phyloP scores from a whole-genome alignment of 1,140 invertebrate genomes.

The Saccostrea glomerata region DNA sequence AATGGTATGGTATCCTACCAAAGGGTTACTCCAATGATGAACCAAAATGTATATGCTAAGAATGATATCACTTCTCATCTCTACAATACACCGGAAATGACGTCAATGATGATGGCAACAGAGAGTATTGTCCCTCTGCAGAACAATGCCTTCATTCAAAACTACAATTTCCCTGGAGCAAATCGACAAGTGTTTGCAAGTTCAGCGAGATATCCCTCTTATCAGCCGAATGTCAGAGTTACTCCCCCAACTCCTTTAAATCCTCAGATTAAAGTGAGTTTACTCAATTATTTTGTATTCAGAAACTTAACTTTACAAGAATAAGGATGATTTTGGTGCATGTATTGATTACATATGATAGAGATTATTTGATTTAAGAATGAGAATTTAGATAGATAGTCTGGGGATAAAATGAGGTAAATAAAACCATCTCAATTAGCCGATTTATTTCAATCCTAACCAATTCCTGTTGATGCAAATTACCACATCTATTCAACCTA shows the following conservation, averaged over 20 bases:
- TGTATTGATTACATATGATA: too few species aligned
- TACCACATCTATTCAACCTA: too few species aligned
- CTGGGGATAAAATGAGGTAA: too few species aligned
- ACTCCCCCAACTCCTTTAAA: background rate
- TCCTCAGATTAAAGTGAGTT: background rate
- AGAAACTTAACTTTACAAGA: too few species aligned
- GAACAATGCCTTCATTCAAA: conserved; percentile 1
- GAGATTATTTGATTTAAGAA: too few species aligned
- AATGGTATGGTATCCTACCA: background rate
- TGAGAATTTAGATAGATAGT: too few species aligned
- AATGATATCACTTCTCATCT: background rate
- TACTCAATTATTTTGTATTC: too few species aligned
- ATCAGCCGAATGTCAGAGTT: background rate
- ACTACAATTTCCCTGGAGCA: conserved; percentile 7
- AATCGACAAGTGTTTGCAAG: background rate
- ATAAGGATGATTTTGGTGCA: too few species aligned
- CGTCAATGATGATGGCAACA: background rate
- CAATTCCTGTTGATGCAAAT: too few species aligned
- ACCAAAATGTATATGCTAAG: background rate
- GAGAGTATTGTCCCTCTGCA: background rate
- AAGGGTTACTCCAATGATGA: conserved; percentile 12
- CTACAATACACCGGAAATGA: conserved; percentile 22
- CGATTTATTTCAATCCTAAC: too few species aligned
- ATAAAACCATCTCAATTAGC: too few species aligned
- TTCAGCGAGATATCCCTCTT: conserved; percentile 8